A percentile compares a stretch with the other conserved stretches of the same genome.
Conservation (phyloP, 1,140 invertebrate species). For the Stenopsyche tienmushanensis region DNA sequence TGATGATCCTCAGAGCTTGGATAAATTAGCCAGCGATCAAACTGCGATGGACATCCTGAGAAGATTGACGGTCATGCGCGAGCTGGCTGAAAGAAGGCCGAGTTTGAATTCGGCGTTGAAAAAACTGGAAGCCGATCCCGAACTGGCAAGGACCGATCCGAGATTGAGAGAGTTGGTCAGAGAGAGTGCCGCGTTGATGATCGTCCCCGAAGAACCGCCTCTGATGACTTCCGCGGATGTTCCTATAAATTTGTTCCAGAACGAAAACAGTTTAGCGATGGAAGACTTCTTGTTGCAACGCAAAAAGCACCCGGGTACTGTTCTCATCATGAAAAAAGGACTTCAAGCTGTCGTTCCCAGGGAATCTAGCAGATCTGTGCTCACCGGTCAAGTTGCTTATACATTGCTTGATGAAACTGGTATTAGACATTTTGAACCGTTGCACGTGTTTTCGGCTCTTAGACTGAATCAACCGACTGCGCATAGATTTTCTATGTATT, state of each 20-base stretch:
- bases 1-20: slow-evolving; percentile 60
- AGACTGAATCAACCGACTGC: slow-evolving; percentile 64
- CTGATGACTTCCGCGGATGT: slow-evolving; percentile 67
- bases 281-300: slow-evolving; percentile 71
- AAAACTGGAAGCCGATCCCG: slow-evolving; percentile 64
- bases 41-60: slow-evolving; percentile 68
- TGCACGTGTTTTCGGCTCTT: slow-evolving; percentile 71
- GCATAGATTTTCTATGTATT: slow-evolving; percentile 67
- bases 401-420: slow-evolving; percentile 76
- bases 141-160: slow-evolving; percentile 66
- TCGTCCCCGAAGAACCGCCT: slow-evolving; percentile 62
- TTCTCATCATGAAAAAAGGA: slow-evolving; percentile 74
- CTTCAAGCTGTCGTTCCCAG: slow-evolving; percentile 76
- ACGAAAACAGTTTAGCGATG: slow-evolving; percentile 70
- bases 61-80: slow-evolving; percentile 69
- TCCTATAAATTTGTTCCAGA: slow-evolving; percentile 63
- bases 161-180: slow-evolving; percentile 66
- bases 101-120: slow-evolving; percentile 60
- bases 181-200: slow-evolving; percentile 70
- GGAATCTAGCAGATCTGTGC: slow-evolving; percentile 69
- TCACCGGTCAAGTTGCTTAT: slow-evolving; percentile 74
- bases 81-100: slow-evolving; percentile 67
- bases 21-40: slow-evolving; percentile 60
- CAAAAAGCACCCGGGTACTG: slow-evolving; percentile 59
- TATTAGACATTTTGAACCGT: slow-evolving; percentile 72